Conservation (phyloP, 2,888 invertebrate genomes). For the Lithophane socia region DNA sequence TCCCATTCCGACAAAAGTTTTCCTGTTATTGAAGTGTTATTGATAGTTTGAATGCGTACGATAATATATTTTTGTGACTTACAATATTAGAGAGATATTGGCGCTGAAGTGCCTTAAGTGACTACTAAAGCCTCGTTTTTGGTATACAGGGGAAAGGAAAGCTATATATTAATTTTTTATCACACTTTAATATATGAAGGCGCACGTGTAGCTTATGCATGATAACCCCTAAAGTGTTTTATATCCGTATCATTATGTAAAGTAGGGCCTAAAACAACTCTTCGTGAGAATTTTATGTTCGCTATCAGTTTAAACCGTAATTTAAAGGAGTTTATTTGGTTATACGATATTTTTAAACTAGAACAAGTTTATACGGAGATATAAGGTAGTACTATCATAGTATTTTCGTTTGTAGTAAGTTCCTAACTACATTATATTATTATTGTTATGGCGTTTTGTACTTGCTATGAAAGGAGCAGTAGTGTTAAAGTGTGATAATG, state of each 20-base stretch:
- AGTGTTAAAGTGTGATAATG: not conserved
- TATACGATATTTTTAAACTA: conserved; percentile 37
- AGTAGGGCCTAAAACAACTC: conserved; percentile 85
- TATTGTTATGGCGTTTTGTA: not conserved
- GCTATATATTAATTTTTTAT: conserved; percentile 45
- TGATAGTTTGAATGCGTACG: conserved; percentile 23
- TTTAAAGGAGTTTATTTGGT: conserved; percentile 59
- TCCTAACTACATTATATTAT: not conserved
- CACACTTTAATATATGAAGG: conserved; percentile 68
- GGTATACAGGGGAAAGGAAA: conserved; percentile 19
- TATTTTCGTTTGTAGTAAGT: not conserved
- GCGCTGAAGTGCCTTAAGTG: not conserved
- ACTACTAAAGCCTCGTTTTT: conserved; percentile 1
- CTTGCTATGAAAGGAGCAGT: not conserved
- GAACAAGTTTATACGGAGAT: conserved; percentile 3
- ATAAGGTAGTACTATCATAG: not conserved
- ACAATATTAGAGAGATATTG: not conserved
- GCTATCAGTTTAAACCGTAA: conserved; percentile 79
- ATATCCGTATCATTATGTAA: conserved; percentile 83
- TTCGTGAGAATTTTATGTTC: conserved; percentile 77
- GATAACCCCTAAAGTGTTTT: conserved; percentile 69
- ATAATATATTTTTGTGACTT: not conserved
- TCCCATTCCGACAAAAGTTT: conserved; percentile 11
- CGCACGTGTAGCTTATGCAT: conserved; percentile 60
- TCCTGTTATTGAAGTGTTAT: conserved; percentile 20